Evolutionary conservation across 2,113 vertebrate species (phyloP), one percentile per base, ranked within the genome.

Genomic region (Xyliphius kryptos): DNA sequence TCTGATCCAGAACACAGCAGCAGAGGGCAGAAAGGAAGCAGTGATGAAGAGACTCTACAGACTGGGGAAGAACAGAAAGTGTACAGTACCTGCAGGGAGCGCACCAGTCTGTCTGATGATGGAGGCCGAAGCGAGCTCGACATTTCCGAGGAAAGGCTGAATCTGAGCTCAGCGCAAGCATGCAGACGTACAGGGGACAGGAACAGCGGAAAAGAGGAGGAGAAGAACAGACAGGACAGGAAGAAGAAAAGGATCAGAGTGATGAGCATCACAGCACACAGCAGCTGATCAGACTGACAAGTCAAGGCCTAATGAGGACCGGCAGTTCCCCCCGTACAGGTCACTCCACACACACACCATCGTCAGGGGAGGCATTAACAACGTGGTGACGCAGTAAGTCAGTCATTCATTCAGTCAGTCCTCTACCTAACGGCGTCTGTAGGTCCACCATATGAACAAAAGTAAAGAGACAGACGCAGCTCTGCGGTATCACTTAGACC

Each of bases 111-210:
- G 86, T 97, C 89, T 97, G 95, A 92, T 98, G 95, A 89, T 94
- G 92, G 89, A 98, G 95, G 87, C 95, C 95, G 85, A 97, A 98
- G 91, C 93, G 95, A 89, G 95, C 95, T 86, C 95, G 89, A 86
- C 95, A 98, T 95, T 98, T 98, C 95, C 97, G 97, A 94, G 94
- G 95, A 79, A 93, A 98, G 88, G 93, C 92, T 75, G 91, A 92
- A 88, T 97, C 95, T 97, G 91, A 92, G 87, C 81, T 81, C 86
- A 89, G 85, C 82, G 88, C 92, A 92, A 91, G 89, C 83, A 79
- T 41, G 71, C 61, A 82, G 71, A 83, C 21, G 15, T 81, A 80
- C 81, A 62, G 66, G 47, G 36, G 41, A 67, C 19, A 52, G 19
- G 17, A 36, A 58, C 48, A 81, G 13, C 44, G 62, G 57, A 76